Conservation (phyloP, 2,797 vertebrate species). For the Hirundo rustica region DNA sequence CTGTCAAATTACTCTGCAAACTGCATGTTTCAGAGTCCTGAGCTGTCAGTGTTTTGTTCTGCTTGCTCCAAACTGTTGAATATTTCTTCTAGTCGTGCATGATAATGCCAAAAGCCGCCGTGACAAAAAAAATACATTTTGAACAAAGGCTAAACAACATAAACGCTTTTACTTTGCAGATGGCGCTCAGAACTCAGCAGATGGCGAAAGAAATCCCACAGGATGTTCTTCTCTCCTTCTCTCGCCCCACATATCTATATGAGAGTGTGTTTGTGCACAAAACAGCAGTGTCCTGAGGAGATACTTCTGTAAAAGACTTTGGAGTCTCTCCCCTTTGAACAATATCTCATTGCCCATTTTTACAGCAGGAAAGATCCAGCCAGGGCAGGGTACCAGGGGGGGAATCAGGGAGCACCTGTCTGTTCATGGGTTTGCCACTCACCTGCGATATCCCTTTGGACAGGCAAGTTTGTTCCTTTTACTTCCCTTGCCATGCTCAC, state of each 20-base stretch:
- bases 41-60: slow-evolving; percentile 2
- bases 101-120: slow-evolving; percentile 48
- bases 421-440: not conserved
- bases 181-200: slow-evolving; percentile 54
- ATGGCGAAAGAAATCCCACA: slow-evolving; percentile 63
- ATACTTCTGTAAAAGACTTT: not conserved
- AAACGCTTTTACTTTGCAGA: slow-evolving; percentile 44
- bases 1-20: not conserved
- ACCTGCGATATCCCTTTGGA: not conserved
- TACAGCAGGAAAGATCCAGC: not conserved
- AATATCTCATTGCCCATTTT: not conserved
- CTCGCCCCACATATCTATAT: not conserved
- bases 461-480: not conserved
- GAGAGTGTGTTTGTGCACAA: not conserved
- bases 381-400: not conserved
- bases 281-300: not conserved
- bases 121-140: slow-evolving; percentile 44
- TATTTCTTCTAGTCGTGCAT: not conserved
- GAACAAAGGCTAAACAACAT: slow-evolving; percentile 63
- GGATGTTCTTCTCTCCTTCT: slow-evolving; percentile 31
- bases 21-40: not conserved
- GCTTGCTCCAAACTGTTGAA: slow-evolving; percentile 16
- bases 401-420: not conserved
- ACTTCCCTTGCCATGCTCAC: not conserved
- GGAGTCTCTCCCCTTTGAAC: not conserved